Evolutionary conservation across 1,140 invertebrate species (phyloP), one percentile per base, ranked within the genome.

Genomic region (Psix sp.): DNA sequence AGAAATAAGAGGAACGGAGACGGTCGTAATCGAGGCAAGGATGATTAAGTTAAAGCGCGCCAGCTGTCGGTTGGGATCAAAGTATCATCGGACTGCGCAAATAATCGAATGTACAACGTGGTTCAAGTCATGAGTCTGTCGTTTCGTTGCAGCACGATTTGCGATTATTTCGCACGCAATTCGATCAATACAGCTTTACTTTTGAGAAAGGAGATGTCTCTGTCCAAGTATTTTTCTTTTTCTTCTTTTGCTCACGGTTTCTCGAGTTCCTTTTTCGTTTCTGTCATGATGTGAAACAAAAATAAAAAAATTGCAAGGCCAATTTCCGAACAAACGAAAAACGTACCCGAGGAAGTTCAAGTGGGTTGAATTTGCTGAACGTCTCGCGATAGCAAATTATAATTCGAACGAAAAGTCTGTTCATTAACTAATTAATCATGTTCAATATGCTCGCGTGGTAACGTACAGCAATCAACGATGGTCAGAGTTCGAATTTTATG

Each of bases 161-260:
- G 46, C 24, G 49, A 62, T 74, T 45, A 56, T 57, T 67, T 68
- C 72, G 72, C 72, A 74, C 72, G 72, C 72, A 67, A 59, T 63
- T 74, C 36, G 24, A 65, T 36, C 10, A 36, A 35, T 43, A 31
- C 10, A 17, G 15, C 24, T 49, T 21, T 6, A 6, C 18, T 26
- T 35, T 40, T 33, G n/a, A n/a, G n/a, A n/a, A n/a, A n/a, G n/a
- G n/a, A 26, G 9, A 35, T 13, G 13, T 45, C 15, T 60, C 43
- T 31, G 67, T 71, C 49, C 26, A 35, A 60, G 16, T 68, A 7
- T 5, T 29, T n/a, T 43, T 42, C 43, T 5, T 49, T 42, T 21
- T 11, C 26, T 36, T 13, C 42, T 17, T 49, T 35, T 20, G 4
- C 16, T 18, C 40, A 39, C n/a, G 7, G 35, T 9, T 42, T 49